Percentiles rank a stretch among this genome's conserved stretches.
Evolutionary conservation across 2,797 vertebrate species (phyloP).

Genomic region (Danio jaintianensis): DNA sequence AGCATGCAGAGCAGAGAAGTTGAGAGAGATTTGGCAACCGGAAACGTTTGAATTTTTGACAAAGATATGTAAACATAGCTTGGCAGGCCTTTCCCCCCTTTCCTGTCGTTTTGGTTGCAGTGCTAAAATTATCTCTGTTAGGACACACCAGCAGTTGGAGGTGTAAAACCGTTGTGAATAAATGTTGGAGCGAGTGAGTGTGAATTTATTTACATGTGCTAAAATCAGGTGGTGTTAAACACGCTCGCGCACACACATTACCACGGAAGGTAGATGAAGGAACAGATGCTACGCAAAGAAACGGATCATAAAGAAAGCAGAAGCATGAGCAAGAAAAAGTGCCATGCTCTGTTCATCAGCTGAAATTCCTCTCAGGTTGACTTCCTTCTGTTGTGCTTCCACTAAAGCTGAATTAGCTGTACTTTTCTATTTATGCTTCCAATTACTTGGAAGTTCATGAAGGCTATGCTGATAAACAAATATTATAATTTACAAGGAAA

Average conservation of each 20-base stretch:
- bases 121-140: conserved; percentile 36
- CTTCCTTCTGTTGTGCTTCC: background rate
- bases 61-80: conserved; percentile 9
- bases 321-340: background rate
- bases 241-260: background rate
- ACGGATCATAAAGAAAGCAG: background rate
- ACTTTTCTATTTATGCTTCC: background rate
- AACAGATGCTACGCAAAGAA: background rate
- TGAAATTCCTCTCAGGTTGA: background rate
- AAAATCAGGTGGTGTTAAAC: conserved; percentile 10
- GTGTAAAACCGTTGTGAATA: background rate
- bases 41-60: conserved; percentile 38
- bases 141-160: conserved; percentile 29
- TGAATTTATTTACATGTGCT: conserved; percentile 31
- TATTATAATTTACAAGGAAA: background rate
- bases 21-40: conserved; percentile 34
- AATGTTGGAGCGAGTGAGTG: background rate
- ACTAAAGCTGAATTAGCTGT: conserved; percentile 1
- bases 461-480: background rate
- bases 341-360: background rate
- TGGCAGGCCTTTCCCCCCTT: background rate
- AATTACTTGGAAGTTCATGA: background rate
- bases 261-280: background rate
- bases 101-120: background rate
- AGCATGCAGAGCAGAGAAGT: conserved; percentile 46